A percentile compares a stretch with the other conserved stretches of the same genome.
Evolutionary conservation across 2,797 vertebrate genomes (phyloP).

Genomic region (Enteromius unitaeniatus): DNA sequence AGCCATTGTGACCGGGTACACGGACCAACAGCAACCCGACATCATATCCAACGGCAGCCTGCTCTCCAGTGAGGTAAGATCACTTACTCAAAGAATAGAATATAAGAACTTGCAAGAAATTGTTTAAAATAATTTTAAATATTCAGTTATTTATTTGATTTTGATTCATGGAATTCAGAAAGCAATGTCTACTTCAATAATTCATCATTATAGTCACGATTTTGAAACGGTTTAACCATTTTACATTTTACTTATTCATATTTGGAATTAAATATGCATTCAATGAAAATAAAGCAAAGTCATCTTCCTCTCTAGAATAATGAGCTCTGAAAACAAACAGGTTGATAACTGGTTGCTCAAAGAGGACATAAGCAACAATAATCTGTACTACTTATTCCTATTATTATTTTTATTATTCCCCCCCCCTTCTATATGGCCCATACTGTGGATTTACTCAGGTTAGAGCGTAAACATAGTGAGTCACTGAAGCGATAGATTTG

Average conservation of each 20-base stretch:
- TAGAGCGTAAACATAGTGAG: conserved; percentile 45
- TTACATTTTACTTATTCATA: neutral
- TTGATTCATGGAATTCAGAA: neutral
- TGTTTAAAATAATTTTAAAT: neutral
- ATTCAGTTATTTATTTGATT: neutral
- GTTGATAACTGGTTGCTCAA: conserved; percentile 24
- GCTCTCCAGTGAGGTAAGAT: conserved; percentile 93
- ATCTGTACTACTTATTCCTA: neutral
- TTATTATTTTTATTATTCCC: neutral
- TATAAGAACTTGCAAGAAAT: neutral
- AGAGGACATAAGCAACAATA: neutral
- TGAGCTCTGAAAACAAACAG: conserved; percentile 15
- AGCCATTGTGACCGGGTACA: conserved; percentile 90
- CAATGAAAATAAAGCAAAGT: neutral
- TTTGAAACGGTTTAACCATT: neutral
- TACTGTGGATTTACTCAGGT: neutral
- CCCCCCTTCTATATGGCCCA: neutral
- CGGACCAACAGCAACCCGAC: conserved; percentile 97
- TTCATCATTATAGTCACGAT: neutral
- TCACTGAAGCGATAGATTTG: conserved; percentile 46
- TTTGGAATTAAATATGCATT: conserved; percentile 1
- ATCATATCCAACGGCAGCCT: conserved; percentile 98
- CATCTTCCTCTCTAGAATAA: neutral
- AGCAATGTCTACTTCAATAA: neutral
- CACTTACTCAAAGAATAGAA: neutral